phyloP scores from a whole-genome alignment of 2,113 vertebrate genomes.

The human (Homo sapiens) region GRCh38 chr4:14772501-14773000 shows the following conservation, averaged over 20 bases:
- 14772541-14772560: neutral
- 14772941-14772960: neutral
- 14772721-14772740: neutral
- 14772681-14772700: neutral
- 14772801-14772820: neutral
- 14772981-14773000: neutral
- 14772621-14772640: neutral
- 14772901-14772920: neutral
- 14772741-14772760: neutral
- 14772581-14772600: neutral
- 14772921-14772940: neutral
- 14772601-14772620: neutral
- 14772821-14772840: neutral
- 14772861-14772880: neutral
- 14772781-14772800: neutral
- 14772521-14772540: neutral
- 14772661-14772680: neutral
- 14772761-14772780: neutral
- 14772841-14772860: neutral
- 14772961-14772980: neutral
- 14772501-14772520: neutral
- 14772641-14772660: neutral
- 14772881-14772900: neutral
- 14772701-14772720: neutral
- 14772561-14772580: neutral